Evolutionary conservation across 1,140 invertebrate species (phyloP).

Genomic region (Drosophila busckii): DNA sequence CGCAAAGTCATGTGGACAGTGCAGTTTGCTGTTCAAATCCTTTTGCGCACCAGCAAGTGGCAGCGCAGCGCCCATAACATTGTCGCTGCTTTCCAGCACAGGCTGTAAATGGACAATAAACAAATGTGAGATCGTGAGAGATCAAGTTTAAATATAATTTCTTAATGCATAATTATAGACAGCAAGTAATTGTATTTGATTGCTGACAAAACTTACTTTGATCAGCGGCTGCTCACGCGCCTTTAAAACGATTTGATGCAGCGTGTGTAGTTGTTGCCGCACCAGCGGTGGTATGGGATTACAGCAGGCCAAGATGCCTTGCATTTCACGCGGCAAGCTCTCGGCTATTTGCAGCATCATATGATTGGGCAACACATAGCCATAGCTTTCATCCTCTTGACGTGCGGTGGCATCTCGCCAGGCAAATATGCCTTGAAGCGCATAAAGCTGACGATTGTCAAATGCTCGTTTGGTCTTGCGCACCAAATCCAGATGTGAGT

Average conservation of each 20-base stretch:
- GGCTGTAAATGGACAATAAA: slow-evolving; percentile 63
- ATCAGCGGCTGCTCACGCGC: slow-evolving; percentile 87
- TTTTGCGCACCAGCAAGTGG: slow-evolving; percentile 79
- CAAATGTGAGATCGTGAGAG: not conserved
- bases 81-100: slow-evolving; percentile 74
- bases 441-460: slow-evolving; percentile 91
- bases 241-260: slow-evolving; percentile 88
- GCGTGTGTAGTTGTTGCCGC: slow-evolving; percentile 85
- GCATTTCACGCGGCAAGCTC: slow-evolving; percentile 93
- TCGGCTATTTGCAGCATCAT: slow-evolving; percentile 96
- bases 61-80: slow-evolving; percentile 63
- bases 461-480: slow-evolving; percentile 89
- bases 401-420: slow-evolving; percentile 95
- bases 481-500: slow-evolving; percentile 88
- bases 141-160: not conserved
- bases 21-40: slow-evolving; percentile 81
- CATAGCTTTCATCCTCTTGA: slow-evolving; percentile 93
- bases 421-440: slow-evolving; percentile 88
- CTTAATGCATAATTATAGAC: slow-evolving; percentile 6
- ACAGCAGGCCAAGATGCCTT: slow-evolving; percentile 96
- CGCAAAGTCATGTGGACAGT: slow-evolving; percentile 85
- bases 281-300: slow-evolving; percentile 95
- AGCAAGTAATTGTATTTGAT: slow-evolving; percentile 10
- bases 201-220: slow-evolving; percentile 80
- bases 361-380: slow-evolving; percentile 96